Conservation (phyloP, 2,797 vertebrate genomes). For the Dryobates pubescens region DNA sequence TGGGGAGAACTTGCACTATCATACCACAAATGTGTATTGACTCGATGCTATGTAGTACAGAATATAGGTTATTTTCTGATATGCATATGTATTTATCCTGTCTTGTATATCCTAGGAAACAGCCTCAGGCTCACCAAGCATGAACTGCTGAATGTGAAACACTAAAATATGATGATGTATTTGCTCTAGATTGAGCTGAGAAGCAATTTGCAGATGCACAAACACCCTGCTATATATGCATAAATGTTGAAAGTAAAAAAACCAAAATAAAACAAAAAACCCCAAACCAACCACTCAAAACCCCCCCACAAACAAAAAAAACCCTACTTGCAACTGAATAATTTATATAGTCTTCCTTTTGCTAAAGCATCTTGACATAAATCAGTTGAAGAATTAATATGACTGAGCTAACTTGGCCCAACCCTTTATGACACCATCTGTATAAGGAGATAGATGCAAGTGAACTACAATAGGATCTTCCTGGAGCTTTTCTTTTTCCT, state of each 20-base stretch:
- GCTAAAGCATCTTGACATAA: not conserved
- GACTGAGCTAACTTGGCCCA: not conserved
- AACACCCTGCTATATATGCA: not conserved
- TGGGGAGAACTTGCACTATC: not conserved
- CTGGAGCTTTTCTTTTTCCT: not conserved
- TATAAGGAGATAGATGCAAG: not conserved
- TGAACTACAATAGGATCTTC: not conserved
- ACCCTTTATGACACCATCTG: not conserved
- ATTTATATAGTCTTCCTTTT: not conserved
- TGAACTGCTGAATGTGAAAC: not conserved
- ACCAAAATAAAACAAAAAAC: too few relatives aligned
- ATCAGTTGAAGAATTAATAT: not conserved
- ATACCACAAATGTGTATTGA: not conserved
- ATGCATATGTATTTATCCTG: not conserved
- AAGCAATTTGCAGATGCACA: not conserved
- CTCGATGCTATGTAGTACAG: not conserved
- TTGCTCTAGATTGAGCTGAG: not conserved
- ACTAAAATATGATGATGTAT: not conserved
- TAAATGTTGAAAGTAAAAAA: not conserved
- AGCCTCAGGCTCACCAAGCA: not conserved
- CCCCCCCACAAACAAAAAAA: too few relatives aligned
- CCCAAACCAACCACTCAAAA: too few relatives aligned
- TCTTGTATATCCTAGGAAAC: not conserved
- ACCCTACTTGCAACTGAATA: not conserved
- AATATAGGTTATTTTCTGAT: not conserved